Evolutionary conservation across 2,113 vertebrate species (phyloP), one percentile per base, ranked within the genome.

Genomic region (Callorhinus ursinus): DNA sequence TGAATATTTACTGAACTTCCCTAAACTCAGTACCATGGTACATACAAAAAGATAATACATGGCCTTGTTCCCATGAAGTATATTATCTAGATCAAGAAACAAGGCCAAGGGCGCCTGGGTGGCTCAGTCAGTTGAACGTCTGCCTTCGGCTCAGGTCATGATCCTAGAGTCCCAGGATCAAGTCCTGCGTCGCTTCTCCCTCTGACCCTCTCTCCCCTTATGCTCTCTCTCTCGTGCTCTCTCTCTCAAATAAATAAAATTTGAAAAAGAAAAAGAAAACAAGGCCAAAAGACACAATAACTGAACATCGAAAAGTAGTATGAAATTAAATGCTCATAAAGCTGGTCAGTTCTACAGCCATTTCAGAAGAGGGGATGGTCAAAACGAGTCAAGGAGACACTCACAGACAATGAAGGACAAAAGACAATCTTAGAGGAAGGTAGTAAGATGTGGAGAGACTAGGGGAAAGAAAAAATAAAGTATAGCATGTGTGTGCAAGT

Each of bases 41-140:
- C 89, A 94, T 33, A 74, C 18, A 79, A 22, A 69, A 15, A 92
- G 67, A 80, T 57, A 55, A 81, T 2, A 5, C 1, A 42, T 42
- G 7, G 7, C 16, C 22, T 72, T 80, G 7, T 72, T 93, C 18
- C 59, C n/a, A 67, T 65, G 63, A 93, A 74, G 57, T 26, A 71
- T 76, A 95, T 9, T 83, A n/a, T 65, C 14, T 83, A 90, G 13
- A 79, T 92, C n/a, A 82, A 53, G 5, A 95, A 93, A 72, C 36
- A 95, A 92, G 55, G 89, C n/a, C 24, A 55, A 71, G 46, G 46
- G 46, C 8, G 46, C 46, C 46, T 46, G 46, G 46, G 46, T 46
- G 46, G 46, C 46, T 46, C 46, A 8, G 7, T 46, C 46, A 8
- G 46, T 46, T 46, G 46, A 46, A 8, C 46, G 46, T 46, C 46